Conservation (phyloP, 2,888 invertebrate genomes). For the Nemoura dubitans region DNA sequence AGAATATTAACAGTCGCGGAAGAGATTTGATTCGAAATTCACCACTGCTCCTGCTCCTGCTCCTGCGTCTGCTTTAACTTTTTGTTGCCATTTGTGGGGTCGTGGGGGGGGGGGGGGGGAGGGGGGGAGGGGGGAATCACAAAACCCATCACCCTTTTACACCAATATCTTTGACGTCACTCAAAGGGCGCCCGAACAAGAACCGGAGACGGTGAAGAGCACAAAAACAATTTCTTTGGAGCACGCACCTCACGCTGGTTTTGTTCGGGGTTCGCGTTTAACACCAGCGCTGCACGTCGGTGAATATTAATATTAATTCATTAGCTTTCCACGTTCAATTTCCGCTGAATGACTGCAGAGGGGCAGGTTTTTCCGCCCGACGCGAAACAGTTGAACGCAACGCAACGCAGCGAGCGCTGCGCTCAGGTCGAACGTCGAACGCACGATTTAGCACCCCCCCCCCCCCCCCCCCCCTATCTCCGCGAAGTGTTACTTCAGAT, state of each 20-base stretch:
- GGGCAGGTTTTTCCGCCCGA: background rate
- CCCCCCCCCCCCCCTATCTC: background rate
- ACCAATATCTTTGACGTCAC: slow-evolving; percentile 12
- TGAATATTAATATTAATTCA: slow-evolving; percentile 3
- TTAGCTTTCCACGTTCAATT: background rate
- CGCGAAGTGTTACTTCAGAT: too few relatives aligned
- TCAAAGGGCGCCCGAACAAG: background rate
- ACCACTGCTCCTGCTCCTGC: background rate
- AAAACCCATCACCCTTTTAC: background rate
- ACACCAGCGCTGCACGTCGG: background rate
- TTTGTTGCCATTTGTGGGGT: too few relatives aligned
- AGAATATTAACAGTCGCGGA: background rate
- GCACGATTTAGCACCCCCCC: background rate
- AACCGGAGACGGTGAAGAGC: background rate
- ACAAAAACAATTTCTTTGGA: background rate
- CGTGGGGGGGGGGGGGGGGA: too few relatives aligned
- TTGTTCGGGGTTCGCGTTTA: background rate
- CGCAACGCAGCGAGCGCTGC: too few relatives aligned
- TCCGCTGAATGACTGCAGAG: background rate
- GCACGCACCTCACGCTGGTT: background rate
- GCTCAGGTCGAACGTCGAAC: background rate
- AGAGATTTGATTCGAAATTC: background rate
- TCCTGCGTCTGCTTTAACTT: background rate
- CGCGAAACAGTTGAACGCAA: too few relatives aligned
- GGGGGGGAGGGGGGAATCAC: background rate